Evolutionary conservation across 64 coral and sea anemone species (phyloP).

Genomic region (Porites australiensis): DNA sequence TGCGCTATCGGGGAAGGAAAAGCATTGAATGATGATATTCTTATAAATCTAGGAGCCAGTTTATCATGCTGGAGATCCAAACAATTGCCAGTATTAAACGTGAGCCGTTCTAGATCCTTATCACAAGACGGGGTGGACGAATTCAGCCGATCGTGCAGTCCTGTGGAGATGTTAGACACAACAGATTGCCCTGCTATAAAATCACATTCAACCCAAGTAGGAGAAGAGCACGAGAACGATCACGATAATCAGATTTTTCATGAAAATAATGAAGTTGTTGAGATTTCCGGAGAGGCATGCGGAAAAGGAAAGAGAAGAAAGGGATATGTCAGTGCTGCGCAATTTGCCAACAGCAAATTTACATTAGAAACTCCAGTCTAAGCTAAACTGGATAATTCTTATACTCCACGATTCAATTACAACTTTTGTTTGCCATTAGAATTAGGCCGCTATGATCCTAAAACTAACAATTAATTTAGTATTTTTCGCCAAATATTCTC

Average conservation of each 20-base stretch:
- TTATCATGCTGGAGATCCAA: slow-evolving; percentile 7
- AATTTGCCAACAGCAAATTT: slow-evolving; percentile 42
- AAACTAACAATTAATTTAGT: too few relatives aligned
- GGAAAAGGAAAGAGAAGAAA: slow-evolving; percentile 17
- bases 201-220: background rate
- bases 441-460: background rate
- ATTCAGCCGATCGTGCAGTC: background rate
- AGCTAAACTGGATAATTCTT: background rate
- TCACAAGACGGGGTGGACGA: slow-evolving; percentile 12
- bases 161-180: slow-evolving; percentile 24
- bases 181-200: slow-evolving; percentile 30
- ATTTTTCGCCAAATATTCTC: too few relatives aligned
- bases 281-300: background rate
- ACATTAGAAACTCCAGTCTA: slow-evolving; percentile 16
- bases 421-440: background rate
- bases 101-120: background rate
- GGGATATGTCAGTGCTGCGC: slow-evolving; percentile 5
- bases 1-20: slow-evolving; percentile 45
- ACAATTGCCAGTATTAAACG: background rate
- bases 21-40: slow-evolving; percentile 36
- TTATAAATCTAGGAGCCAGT: slow-evolving; percentile 20
- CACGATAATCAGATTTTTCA: background rate
- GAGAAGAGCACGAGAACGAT: background rate
- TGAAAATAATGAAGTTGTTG: background rate
- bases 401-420: background rate